phyloP scores from a whole-genome alignment of 1,140 invertebrate genomes.

The Drosophila bifasciata region DNA sequence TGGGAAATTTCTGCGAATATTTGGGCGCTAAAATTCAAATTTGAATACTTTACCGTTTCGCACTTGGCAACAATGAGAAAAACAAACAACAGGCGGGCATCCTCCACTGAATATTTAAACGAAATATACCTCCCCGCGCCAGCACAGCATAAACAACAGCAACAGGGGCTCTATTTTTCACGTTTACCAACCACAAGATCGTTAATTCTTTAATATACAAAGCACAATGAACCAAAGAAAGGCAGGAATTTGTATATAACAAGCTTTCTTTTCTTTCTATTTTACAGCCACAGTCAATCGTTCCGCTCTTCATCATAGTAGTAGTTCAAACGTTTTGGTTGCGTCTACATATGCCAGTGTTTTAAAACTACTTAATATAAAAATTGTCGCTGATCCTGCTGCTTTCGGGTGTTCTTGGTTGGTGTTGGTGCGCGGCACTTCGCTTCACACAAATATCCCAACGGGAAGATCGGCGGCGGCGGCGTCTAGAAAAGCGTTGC shows the following conservation, averaged over 20 bases:
- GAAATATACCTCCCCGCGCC: no score
- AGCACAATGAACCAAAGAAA: constrained; percentile 46
- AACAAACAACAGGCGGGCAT: no score
- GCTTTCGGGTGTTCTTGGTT: constrained; percentile 21
- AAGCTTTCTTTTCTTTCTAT: constrained; percentile 49
- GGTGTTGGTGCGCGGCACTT: no score
- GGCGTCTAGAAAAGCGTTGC: no score
- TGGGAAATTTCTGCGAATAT: no score
- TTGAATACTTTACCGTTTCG: no score
- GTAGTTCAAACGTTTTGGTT: no score
- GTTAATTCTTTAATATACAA: constrained; percentile 61
- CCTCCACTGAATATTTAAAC: no score
- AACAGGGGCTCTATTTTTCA: constrained; percentile 27
- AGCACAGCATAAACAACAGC: constrained; percentile 3
- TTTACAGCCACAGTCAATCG: constrained; percentile 8
- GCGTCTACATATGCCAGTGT: constrained; percentile 3
- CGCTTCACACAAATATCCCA: constrained; percentile 29
- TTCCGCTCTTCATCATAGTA: no score
- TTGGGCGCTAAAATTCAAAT: no score
- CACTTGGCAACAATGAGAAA: no score
- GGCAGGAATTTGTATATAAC: constrained; percentile 39
- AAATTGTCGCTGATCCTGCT: constrained; percentile 36
- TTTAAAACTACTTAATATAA: constrained; percentile 39
- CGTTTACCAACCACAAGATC: constrained; percentile 52
- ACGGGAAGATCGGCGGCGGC: constrained; percentile 18